Percentiles rank a stretch among this genome's conserved stretches.
phyloP scores from a whole-genome alignment of 2,888 invertebrate genomes.

The Trachelus stipa region DNA sequence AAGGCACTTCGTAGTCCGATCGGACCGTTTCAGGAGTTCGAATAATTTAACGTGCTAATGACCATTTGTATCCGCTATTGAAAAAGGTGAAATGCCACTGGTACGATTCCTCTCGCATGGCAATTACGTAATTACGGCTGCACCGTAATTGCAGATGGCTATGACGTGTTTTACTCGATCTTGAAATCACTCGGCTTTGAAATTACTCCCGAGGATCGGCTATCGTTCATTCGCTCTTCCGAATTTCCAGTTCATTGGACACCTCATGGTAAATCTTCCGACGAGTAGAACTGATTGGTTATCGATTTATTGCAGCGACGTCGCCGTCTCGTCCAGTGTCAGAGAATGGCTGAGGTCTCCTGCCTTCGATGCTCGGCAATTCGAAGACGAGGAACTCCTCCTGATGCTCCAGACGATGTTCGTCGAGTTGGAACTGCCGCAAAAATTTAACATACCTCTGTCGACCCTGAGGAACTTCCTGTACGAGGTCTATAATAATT shows the following conservation, averaged over 20 bases:
- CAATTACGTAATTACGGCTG: slow-evolving; percentile 38
- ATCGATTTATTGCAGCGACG: slow-evolving; percentile 69
- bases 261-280: background rate
- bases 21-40: background rate
- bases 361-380: slow-evolving; percentile 84
- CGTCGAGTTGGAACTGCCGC: slow-evolving; percentile 79
- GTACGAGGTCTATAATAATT: slow-evolving; percentile 82
- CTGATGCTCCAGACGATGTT: slow-evolving; percentile 85
- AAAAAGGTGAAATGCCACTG: slow-evolving; percentile 8
- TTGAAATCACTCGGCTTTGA: slow-evolving; percentile 21
- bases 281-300: background rate
- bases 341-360: slow-evolving; percentile 75
- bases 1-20: background rate
- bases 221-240: background rate
- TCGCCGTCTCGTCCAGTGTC: slow-evolving; percentile 73
- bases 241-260: background rate
- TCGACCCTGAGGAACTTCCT: slow-evolving; percentile 78
- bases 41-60: background rate
- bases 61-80: background rate
- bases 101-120: slow-evolving; percentile 25
- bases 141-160: slow-evolving; percentile 31
- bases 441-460: slow-evolving; percentile 81
- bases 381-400: slow-evolving; percentile 84
- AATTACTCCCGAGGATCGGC: background rate
- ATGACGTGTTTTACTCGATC: slow-evolving; percentile 14